Conservation (phyloP, 2,797 vertebrate species). For the Darevskia nairensis region DNA sequence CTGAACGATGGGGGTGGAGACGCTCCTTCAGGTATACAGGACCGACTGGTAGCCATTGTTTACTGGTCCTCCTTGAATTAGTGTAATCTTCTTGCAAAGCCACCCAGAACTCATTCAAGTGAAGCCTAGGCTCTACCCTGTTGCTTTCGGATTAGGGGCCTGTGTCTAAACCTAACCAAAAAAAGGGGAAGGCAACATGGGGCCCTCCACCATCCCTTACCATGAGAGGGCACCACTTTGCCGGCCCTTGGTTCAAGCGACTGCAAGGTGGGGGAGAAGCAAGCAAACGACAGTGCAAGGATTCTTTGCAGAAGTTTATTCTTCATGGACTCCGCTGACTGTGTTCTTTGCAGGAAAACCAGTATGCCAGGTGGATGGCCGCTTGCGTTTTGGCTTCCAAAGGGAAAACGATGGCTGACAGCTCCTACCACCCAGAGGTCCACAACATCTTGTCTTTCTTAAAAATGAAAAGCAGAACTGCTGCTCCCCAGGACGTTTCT, state of each 20-base stretch:
- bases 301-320: neutral
- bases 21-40: too few species aligned
- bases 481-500: conserved; percentile 80
- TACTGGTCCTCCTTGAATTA: too few species aligned
- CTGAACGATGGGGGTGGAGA: too few species aligned
- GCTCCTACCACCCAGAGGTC: conserved; percentile 94
- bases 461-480: conserved; percentile 94
- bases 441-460: conserved; percentile 95
- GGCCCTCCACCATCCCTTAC: too few species aligned
- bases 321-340: neutral
- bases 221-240: too few species aligned
- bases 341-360: conserved; percentile 85
- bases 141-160: neutral
- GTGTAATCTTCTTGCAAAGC: too few species aligned
- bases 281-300: neutral
- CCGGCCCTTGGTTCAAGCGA: neutral
- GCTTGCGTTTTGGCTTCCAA: conserved; percentile 95
- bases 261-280: neutral
- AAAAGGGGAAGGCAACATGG: too few species aligned
- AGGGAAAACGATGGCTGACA: conserved; percentile 98
- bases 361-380: conserved; percentile 97
- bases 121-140: neutral
- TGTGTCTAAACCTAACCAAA: neutral
- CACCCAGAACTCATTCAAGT: too few species aligned
- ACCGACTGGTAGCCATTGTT: neutral